Percentiles rank a stretch among this genome's conserved stretches.
Evolutionary conservation across 2,888 invertebrate genomes (phyloP).

Genomic region (Clitarchus hookeri): DNA sequence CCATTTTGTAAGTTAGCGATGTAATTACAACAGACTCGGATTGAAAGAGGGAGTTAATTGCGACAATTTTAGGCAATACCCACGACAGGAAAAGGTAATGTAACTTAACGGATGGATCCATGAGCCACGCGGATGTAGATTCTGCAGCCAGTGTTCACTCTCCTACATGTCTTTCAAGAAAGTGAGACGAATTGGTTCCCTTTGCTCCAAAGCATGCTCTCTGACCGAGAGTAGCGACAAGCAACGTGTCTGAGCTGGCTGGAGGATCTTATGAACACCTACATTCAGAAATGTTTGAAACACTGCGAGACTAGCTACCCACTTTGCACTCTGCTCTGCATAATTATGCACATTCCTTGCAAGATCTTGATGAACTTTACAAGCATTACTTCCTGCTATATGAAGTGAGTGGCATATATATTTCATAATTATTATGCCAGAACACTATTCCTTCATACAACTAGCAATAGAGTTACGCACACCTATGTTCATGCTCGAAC

Average conservation of each 20-base stretch:
- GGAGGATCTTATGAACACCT: neutral
- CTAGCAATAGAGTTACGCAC: slow-evolving; percentile 6
- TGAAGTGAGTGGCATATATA: neutral
- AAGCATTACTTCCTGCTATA: neutral
- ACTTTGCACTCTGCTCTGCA: neutral
- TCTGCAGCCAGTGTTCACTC: neutral
- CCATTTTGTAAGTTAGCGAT: neutral
- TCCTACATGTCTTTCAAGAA: neutral
- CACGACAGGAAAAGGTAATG: neutral
- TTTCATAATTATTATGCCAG: neutral
- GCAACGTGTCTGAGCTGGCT: neutral
- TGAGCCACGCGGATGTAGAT: neutral
- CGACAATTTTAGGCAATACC: neutral
- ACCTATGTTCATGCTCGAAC: neutral
- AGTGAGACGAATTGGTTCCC: neutral
- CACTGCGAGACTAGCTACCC: neutral
- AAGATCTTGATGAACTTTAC: neutral
- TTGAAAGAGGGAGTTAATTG: neutral
- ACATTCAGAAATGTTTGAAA: neutral
- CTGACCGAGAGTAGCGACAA: neutral
- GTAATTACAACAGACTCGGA: neutral
- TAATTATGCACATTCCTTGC: neutral
- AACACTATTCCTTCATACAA: neutral
- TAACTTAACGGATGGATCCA: neutral
- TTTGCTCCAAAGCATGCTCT: neutral